phyloP scores from a whole-genome alignment of 2,113 vertebrate genomes.

The Lichenostomus cassidix region DNA sequence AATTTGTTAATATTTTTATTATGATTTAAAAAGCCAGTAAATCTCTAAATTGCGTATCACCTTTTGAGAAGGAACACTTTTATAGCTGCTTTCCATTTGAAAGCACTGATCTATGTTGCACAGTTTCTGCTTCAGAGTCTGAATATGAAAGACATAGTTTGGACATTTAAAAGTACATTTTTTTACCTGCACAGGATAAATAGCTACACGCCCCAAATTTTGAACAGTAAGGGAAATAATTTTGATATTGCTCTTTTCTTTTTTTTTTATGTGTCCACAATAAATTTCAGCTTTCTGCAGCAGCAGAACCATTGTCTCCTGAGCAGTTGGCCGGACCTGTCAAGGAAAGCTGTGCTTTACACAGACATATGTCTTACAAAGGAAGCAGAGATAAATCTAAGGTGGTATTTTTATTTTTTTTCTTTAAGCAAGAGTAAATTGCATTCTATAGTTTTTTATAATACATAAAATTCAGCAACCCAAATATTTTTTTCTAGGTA shows the following conservation, averaged over 20 bases:
- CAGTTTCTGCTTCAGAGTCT: background rate
- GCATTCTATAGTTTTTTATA: background rate
- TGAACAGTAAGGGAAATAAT: background rate
- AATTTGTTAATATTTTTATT: background rate
- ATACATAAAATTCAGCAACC: background rate
- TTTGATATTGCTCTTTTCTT: background rate
- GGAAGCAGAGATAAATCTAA: background rate
- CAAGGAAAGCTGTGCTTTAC: background rate
- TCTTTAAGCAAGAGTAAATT: background rate
- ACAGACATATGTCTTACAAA: background rate
- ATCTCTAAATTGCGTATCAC: background rate
- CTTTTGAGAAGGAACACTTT: background rate
- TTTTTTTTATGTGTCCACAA: background rate
- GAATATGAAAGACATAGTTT: background rate
- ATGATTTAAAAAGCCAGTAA: background rate
- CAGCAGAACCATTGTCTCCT: background rate
- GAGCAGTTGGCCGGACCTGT: background rate
- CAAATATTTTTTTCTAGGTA: conserved; percentile 7
- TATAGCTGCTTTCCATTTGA: background rate
- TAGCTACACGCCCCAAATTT: background rate
- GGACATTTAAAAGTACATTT: background rate
- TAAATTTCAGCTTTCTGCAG: background rate
- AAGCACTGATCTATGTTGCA: background rate
- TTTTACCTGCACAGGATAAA: background rate
- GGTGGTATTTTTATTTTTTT: background rate